Evolutionary conservation across 2,797 vertebrate species (phyloP).

Genomic region (Saguinus oedipus): DNA sequence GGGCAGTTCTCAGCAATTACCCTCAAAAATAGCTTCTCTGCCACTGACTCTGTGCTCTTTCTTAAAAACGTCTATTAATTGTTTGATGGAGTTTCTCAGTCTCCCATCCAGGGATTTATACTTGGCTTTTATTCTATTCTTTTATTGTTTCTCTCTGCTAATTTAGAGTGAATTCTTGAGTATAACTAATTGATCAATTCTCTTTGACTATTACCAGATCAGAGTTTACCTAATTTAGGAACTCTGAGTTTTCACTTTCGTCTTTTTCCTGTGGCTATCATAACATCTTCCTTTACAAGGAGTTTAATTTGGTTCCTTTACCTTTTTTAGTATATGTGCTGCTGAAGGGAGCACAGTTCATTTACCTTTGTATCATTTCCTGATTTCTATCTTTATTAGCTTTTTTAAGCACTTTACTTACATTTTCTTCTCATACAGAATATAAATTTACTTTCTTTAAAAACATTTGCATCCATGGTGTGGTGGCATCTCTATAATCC

Average conservation of each 20-base stretch:
- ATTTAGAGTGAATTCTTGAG: neutral
- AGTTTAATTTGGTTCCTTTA: neutral
- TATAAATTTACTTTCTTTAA: neutral
- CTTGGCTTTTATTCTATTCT: neutral
- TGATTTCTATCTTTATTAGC: neutral
- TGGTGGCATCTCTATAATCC: no score
- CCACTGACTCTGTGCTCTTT: neutral
- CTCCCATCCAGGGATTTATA: neutral
- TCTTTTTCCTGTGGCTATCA: neutral
- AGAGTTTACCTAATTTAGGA: neutral
- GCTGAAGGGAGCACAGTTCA: neutral
- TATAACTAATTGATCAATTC: neutral
- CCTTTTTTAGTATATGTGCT: neutral
- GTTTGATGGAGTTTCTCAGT: neutral
- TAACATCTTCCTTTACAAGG: neutral
- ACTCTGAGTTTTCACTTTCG: neutral
- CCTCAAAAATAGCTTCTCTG: neutral
- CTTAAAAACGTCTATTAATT: neutral
- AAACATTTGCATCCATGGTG: neutral
- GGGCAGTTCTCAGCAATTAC: neutral
- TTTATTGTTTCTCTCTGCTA: neutral
- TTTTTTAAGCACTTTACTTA: neutral
- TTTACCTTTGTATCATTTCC: neutral
- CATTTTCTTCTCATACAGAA: neutral
- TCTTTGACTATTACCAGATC: neutral